Evolutionary conservation across 2,888 invertebrate genomes (phyloP), one percentile per base, ranked within the genome.

Genomic region (Phoronis australis): DNA sequence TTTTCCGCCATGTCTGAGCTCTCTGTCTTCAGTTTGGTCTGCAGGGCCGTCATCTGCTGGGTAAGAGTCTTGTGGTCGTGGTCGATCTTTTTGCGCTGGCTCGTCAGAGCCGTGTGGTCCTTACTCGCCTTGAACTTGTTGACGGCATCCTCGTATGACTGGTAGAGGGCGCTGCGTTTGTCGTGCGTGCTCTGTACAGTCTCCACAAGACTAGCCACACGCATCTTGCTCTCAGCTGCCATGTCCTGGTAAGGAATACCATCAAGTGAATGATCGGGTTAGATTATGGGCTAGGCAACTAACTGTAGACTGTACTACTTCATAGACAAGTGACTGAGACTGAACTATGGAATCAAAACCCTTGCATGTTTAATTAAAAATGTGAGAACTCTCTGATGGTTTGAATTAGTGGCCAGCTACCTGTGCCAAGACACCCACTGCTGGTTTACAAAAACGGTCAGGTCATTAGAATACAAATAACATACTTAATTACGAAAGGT

Each of bases 1-100:
- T 82, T 82, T 38, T 85, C 85, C 51, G 80, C 80, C 23, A 80
- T 71, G 52, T 84, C 84, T n/a, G 82, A 77, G 5, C 82, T 80
- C 59, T 84, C 84, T 15, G 76, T 64, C 65, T 83, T 84, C 42
- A 84, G 68, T 57, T 83, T 82, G 52, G 58, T 68, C 60, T 76
- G 71, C 20, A 84, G 74, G 48, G 81, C 82, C 31, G 78, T 62
- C 35, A 85, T 79, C 41, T 79, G 71, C 42, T 75, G 77, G 1
- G 81, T 81, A 40, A 83, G 80, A 56, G 73, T 80, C 67, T 83
- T 84, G 64, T 84, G 82, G 47, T 84, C 83, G 27, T 77, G 77
- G 56, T 82, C 82, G 47, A 84, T 78, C 56, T 78, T 80, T 74
- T 84, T 85, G 31, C 82, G 77, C 37, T 79, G 76, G 5, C 77